phyloP scores from a whole-genome alignment of 2,888 invertebrate genomes.

The Netelia melanura region DNA sequence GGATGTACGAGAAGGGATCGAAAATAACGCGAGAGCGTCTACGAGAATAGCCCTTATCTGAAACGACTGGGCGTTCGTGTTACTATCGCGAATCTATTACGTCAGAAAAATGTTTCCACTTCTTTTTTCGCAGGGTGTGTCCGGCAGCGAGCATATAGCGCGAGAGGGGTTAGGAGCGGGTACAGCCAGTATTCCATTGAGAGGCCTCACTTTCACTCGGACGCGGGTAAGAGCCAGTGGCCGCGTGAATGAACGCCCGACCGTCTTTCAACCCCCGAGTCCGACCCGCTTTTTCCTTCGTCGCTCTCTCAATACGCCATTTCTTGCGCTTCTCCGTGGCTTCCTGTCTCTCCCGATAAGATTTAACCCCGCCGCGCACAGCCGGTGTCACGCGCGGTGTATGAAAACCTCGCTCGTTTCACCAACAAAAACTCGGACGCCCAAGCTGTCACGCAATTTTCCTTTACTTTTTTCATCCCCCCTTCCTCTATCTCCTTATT shows the following conservation, averaged over 20 bases:
- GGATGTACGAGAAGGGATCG: constrained; percentile 11
- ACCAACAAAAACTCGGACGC: constrained; percentile 29
- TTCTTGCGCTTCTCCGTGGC: constrained; percentile 41
- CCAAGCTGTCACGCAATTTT: constrained; percentile 35
- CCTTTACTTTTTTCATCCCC: constrained; percentile 2
- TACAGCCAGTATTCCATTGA: constrained; percentile 53
- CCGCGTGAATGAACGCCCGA: constrained; percentile 59
- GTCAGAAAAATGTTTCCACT: constrained; percentile 67
- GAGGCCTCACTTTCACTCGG: constrained; percentile 45
- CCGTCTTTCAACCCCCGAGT: constrained; percentile 43
- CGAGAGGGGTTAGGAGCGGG: background rate
- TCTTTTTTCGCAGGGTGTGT: constrained; percentile 55
- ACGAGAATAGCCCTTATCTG: constrained; percentile 54
- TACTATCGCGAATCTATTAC: constrained; percentile 61
- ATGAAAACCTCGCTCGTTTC: constrained; percentile 52
- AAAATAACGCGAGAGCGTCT: constrained; percentile 36
- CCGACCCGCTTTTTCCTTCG: constrained; percentile 26
- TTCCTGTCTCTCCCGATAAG: constrained; percentile 59
- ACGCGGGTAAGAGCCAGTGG: constrained; percentile 41
- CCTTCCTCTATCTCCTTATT: background rate
- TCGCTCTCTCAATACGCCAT: constrained; percentile 33
- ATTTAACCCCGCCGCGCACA: constrained; percentile 36
- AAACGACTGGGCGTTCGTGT: constrained; percentile 48
- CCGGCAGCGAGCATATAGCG: constrained; percentile 3
- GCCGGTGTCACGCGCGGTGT: constrained; percentile 35